Percentiles rank a stretch among this genome's conserved stretches.
Evolutionary conservation across 2,113 vertebrate species (phyloP).

Genomic region (Junco hyemalis): DNA sequence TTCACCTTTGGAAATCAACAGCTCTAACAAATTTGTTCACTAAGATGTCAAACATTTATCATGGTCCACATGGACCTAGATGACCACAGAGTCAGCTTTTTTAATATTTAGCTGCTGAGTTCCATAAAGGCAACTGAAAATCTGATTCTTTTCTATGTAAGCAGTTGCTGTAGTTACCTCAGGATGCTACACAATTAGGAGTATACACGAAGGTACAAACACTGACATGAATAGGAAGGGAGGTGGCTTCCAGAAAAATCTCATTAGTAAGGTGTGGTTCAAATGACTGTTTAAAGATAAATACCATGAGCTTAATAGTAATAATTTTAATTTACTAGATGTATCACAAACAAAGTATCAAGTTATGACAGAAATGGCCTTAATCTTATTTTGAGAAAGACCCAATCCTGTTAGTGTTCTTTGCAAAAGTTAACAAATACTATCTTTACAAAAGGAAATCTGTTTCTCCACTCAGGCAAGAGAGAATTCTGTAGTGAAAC

Average conservation of each 20-base stretch:
- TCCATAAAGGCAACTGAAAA: not conserved
- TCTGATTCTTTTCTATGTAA: not conserved
- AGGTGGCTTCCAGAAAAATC: constrained; percentile 26
- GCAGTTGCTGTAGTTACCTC: not conserved
- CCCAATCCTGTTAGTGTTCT: not conserved
- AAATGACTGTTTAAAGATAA: constrained; percentile 26
- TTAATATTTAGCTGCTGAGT: not conserved
- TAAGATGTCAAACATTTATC: not conserved
- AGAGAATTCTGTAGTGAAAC: not conserved
- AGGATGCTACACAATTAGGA: not conserved
- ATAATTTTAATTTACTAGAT: not conserved
- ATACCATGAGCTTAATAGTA: not conserved
- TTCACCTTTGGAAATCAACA: not conserved
- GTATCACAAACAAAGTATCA: not conserved
- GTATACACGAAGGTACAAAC: not conserved
- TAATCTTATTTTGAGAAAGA: not conserved
- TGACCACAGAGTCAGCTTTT: not conserved
- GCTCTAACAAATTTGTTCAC: not conserved
- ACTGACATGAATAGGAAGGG: constrained; percentile 5
- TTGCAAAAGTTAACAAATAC: not conserved
- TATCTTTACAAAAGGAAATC: not conserved
- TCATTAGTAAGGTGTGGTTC: constrained; percentile 10
- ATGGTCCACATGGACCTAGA: not conserved
- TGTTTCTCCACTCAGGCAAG: not conserved
- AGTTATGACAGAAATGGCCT: not conserved